Evolutionary conservation across 2,113 vertebrate species (phyloP).

Genomic region (Eudyptes chrysolophus): DNA sequence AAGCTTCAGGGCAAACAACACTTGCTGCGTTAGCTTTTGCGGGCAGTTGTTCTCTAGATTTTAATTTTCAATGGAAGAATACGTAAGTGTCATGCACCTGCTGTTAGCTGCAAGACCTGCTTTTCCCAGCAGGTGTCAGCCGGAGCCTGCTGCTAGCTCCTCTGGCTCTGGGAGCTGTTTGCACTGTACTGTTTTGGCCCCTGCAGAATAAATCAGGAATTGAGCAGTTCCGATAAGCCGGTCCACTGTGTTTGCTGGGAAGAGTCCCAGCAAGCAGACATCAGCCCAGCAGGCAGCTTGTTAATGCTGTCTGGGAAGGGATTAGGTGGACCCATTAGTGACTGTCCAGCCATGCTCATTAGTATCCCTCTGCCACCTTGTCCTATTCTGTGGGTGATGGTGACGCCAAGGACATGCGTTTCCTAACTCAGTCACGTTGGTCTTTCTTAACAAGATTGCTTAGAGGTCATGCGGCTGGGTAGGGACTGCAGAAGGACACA

Average conservation of each 20-base stretch:
- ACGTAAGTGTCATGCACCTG: accelerated
- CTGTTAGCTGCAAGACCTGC: not conserved
- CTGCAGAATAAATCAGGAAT: not conserved
- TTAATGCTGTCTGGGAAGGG: not conserved
- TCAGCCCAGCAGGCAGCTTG: not conserved
- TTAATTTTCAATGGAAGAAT: accelerated
- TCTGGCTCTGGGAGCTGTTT: no score
- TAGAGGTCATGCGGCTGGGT: not conserved
- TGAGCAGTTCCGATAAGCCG: not conserved
- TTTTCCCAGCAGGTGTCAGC: not conserved
- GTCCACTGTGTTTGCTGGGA: not conserved
- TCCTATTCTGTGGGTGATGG: accelerated
- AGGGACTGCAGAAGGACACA: not conserved
- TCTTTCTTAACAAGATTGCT: not conserved
- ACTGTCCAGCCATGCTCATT: not conserved
- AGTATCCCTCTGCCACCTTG: not conserved
- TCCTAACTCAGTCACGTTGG: accelerated
- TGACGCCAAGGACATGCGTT: not conserved
- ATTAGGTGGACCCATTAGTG: no score
- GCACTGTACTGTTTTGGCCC: accelerated
- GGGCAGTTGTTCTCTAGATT: not conserved
- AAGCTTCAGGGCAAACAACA: not conserved
- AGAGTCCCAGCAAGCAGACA: not conserved
- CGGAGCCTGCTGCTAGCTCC: not conserved
- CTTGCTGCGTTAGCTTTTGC: not conserved